Evolutionary conservation across 2,888 invertebrate genomes (phyloP).

Genomic region (Parnassius mnemosyne): DNA sequence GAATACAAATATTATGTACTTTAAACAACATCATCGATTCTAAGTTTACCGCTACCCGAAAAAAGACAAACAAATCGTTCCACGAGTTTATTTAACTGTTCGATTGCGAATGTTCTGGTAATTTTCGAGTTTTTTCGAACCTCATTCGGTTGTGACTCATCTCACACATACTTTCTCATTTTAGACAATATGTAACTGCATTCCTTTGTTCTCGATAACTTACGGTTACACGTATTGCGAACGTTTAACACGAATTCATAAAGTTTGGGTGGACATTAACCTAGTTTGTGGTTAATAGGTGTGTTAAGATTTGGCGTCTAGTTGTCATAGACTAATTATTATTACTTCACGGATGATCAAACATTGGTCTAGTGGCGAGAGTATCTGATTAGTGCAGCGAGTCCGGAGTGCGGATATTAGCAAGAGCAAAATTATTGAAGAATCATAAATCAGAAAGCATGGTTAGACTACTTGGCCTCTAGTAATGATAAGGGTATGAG

Average conservation of each 20-base stretch:
- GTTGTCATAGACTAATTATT: too few species aligned
- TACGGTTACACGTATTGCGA: constrained; percentile 20
- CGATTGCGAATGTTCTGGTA: constrained; percentile 49
- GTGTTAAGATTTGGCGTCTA: neutral
- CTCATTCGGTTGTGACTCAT: constrained; percentile 41
- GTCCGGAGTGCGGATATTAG: too few species aligned
- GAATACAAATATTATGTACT: too few species aligned
- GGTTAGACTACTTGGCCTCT: too few species aligned
- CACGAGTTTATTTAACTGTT: constrained; percentile 48
- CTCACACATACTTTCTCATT: constrained; percentile 45
- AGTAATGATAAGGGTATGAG: too few species aligned
- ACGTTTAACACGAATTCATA: neutral
- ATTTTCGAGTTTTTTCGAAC: constrained; percentile 42
- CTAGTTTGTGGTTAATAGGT: neutral
- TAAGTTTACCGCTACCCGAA: constrained; percentile 39
- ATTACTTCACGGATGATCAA: constrained; percentile 3
- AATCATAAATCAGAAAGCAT: too few species aligned
- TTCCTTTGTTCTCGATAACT: constrained; percentile 19
- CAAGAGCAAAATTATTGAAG: too few species aligned
- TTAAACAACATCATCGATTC: too few species aligned
- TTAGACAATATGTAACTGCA: constrained; percentile 49
- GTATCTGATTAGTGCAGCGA: too few species aligned
- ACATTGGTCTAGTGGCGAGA: neutral
- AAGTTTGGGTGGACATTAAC: constrained; percentile 7
- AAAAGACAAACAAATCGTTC: constrained; percentile 38